Evolutionary conservation across 2,113 vertebrate genomes (phyloP).

Genomic region (Pygoscelis antarcticus): DNA sequence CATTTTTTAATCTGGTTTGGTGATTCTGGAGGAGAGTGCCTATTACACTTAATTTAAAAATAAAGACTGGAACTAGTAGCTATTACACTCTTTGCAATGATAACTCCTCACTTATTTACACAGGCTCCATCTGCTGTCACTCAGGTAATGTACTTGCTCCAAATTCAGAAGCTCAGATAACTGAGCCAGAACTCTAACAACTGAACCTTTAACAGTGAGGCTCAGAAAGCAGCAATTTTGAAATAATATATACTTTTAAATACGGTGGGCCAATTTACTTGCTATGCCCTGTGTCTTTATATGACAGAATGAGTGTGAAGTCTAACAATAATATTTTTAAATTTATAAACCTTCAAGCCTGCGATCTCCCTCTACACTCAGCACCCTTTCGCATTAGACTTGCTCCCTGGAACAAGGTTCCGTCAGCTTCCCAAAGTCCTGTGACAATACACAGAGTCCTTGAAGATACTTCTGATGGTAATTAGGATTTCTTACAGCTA

Average conservation of each 20-base stretch:
- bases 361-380: neutral
- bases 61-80: neutral
- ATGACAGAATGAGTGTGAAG: neutral
- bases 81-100: neutral
- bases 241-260: neutral
- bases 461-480: neutral
- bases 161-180: neutral
- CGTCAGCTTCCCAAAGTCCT: neutral
- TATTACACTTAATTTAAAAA: neutral
- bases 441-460: neutral
- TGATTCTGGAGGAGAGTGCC: neutral
- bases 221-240: neutral
- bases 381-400: neutral
- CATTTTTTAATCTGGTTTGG: neutral
- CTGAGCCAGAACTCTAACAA: neutral
- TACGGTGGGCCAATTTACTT: neutral
- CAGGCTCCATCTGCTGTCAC: neutral
- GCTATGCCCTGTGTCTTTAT: neutral
- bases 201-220: neutral
- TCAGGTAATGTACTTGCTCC: neutral
- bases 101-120: neutral
- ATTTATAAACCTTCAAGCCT: neutral
- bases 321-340: neutral
- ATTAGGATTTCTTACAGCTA: neutral
- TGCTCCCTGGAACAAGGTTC: neutral